phyloP scores from a whole-genome alignment of 2,888 invertebrate species.

The Kryphioiulus occultus region DNA sequence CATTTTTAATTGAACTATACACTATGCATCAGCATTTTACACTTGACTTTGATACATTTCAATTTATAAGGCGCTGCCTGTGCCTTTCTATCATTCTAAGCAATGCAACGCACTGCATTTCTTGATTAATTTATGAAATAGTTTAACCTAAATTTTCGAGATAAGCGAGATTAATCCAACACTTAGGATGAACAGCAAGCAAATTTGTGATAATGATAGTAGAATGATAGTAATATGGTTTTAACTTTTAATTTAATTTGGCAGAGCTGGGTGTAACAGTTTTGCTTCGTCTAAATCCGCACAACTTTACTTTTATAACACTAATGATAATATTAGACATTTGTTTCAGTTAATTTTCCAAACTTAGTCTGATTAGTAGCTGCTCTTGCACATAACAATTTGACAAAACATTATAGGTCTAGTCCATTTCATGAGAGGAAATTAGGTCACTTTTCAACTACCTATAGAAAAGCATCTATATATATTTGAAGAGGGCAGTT shows the following conservation, averaged over 20 bases:
- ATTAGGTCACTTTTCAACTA: not conserved
- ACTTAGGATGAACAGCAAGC: not conserved
- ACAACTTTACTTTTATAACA: not conserved
- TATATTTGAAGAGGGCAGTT: not conserved
- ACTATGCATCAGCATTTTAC: constrained; percentile 29
- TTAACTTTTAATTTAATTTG: not conserved
- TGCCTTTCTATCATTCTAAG: not conserved
- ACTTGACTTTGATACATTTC: not conserved
- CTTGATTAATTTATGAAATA: not conserved
- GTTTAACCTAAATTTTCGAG: not conserved
- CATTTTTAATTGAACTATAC: not conserved
- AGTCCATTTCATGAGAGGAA: not conserved
- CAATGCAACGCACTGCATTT: not conserved
- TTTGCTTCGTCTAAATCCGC: not conserved
- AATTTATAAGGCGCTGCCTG: not conserved
- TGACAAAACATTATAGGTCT: not conserved
- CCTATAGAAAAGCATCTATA: not conserved
- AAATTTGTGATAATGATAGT: not conserved
- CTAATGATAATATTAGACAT: not conserved
- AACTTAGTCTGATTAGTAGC: not conserved
- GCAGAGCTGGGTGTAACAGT: not conserved
- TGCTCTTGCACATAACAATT: not conserved
- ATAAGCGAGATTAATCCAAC: not conserved
- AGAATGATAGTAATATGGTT: too few species aligned
- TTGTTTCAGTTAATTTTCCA: not conserved